Conservation (phyloP, 2,888 invertebrate genomes). For the Trissolcus japonicus region DNA sequence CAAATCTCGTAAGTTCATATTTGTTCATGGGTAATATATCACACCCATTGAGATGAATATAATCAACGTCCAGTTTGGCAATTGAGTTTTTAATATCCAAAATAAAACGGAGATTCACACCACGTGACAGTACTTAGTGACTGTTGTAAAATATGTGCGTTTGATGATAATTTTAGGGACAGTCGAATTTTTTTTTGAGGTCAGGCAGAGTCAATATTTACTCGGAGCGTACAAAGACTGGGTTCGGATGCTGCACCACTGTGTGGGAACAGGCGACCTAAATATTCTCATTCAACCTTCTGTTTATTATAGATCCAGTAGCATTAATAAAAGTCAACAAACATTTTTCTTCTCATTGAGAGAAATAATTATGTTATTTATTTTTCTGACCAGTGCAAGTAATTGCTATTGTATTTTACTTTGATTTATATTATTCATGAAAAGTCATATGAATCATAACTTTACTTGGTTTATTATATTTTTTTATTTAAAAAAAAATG, state of each 20-base stretch:
- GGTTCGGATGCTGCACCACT: too few species aligned
- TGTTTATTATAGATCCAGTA: too few species aligned
- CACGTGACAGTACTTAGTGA: constrained; percentile 19
- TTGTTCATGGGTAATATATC: constrained; percentile 21
- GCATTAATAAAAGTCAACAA: constrained; percentile 18
- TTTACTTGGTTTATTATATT: too few species aligned
- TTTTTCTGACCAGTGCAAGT: too few species aligned
- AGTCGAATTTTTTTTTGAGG: constrained; percentile 28
- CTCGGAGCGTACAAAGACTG: constrained; percentile 12
- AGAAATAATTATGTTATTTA: constrained; percentile 3
- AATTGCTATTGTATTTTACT: too few species aligned
- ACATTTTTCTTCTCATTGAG: neutral
- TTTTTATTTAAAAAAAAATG: too few species aligned
- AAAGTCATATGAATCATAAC: neutral
- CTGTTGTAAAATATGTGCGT: constrained; percentile 30
- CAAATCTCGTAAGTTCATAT: neutral
- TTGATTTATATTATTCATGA: too few species aligned
- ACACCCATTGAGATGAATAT: constrained; percentile 27
- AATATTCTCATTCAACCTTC: constrained; percentile 25
- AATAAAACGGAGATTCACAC: constrained; percentile 18
- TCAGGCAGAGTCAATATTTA: constrained; percentile 44
- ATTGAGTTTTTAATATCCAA: constrained; percentile 29
- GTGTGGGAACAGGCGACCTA: neutral
- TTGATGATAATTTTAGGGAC: constrained; percentile 44
- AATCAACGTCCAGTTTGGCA: constrained; percentile 39